Evolutionary conservation across 2,113 vertebrate species (phyloP).

Genomic region (Miniopterus natalensis): DNA sequence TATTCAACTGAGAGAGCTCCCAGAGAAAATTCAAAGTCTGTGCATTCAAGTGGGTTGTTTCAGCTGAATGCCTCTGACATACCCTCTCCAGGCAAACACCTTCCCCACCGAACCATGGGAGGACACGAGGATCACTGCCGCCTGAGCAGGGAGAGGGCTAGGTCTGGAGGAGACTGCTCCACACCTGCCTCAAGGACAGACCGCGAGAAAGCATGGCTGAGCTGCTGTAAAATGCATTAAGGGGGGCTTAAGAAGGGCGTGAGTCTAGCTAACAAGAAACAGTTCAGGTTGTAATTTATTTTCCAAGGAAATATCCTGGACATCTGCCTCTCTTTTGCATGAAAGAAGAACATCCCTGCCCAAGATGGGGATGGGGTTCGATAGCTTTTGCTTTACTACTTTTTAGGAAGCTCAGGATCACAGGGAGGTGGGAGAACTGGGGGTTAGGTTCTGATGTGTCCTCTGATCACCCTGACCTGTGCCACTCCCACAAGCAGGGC

Average conservation of each 20-base stretch:
- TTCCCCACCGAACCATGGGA: neutral
- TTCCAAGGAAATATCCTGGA: neutral
- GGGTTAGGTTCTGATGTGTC: neutral
- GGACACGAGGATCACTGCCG: fast-evolving
- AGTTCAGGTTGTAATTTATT: neutral
- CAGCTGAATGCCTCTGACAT: neutral
- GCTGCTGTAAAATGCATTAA: neutral
- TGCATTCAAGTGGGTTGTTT: neutral
- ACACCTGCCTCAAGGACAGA: neutral
- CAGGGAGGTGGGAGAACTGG: neutral
- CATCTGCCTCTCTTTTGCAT: neutral
- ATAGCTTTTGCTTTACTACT: neutral
- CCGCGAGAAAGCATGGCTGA: neutral
- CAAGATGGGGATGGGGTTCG: too few species aligned
- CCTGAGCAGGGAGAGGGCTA: neutral
- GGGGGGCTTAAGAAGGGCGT: neutral
- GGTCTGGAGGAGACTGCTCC: neutral
- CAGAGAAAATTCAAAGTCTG: neutral
- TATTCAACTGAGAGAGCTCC: neutral
- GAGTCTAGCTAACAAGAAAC: neutral
- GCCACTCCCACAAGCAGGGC: neutral
- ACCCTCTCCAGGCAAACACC: neutral
- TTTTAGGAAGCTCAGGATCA: neutral
- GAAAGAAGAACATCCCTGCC: neutral
- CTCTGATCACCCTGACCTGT: neutral